These are phyloP conservation scores for Gorsachius goisagi DNA, from an alignment of 2,113 vertebrate genomes.

Conservation along the genomic window DNA sequence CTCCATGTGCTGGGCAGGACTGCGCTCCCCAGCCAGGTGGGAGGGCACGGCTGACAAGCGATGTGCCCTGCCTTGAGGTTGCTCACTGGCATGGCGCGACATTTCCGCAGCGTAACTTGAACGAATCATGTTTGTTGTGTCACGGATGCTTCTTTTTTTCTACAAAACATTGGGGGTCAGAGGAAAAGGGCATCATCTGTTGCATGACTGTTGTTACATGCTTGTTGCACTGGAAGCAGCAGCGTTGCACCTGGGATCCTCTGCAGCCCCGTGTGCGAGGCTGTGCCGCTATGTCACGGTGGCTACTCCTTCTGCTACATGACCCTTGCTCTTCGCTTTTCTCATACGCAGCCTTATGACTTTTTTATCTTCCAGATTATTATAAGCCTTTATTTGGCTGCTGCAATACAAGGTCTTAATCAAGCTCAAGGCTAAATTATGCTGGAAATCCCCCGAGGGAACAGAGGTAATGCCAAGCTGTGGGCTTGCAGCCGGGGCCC, in stretches of 20 bases:
- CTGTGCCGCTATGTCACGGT: accelerated
- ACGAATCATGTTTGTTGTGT: neutral
- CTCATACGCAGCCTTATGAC: neutral
- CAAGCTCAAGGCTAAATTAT: conserved; percentile 1
- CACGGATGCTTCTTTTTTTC: neutral
- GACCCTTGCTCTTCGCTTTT: neutral
- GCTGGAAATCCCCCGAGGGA: neutral
- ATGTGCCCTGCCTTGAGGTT: neutral
- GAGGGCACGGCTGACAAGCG: neutral
- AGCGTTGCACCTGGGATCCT: neutral
- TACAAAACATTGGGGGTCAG: neutral
- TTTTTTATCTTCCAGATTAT: neutral
- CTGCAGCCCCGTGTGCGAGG: accelerated
- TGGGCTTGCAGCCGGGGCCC: neutral
- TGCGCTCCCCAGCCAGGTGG: neutral
- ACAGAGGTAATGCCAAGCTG: neutral
- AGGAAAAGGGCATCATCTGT: neutral
- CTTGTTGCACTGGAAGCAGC: neutral
- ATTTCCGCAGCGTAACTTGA: neutral
- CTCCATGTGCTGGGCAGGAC: neutral
- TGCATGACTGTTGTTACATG: neutral
- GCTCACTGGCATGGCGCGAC: neutral
- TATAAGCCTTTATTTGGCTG: neutral
- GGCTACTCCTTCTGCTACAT: neutral
- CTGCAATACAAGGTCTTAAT: conserved; percentile 11